phyloP scores from a whole-genome alignment of 2,888 invertebrate species.

The Abrostola triplasia region DNA sequence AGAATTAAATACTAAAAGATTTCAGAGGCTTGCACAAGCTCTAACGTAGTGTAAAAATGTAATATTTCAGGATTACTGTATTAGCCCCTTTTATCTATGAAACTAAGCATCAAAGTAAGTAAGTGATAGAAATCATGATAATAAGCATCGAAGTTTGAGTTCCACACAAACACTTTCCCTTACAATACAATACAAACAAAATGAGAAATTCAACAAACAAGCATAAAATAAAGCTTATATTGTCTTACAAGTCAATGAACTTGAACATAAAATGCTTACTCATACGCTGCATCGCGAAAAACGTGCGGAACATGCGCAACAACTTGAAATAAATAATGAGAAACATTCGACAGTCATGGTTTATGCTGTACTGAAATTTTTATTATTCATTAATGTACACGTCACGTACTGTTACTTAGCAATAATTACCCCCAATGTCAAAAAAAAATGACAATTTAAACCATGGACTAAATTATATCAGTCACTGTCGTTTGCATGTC shows the following conservation, averaged over 20 bases:
- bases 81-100: too few relatives aligned
- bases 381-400: background rate
- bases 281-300: constrained; percentile 28
- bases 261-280: constrained; percentile 25
- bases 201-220: constrained; percentile 18
- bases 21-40: background rate
- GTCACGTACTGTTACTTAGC: too few relatives aligned
- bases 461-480: too few relatives aligned
- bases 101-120: too few relatives aligned
- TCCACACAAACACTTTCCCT: background rate
- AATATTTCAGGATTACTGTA: background rate
- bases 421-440: too few relatives aligned
- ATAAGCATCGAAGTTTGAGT: background rate
- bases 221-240: constrained; percentile 17
- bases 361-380: constrained; percentile 6
- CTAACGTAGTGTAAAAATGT: background rate
- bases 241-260: constrained; percentile 19
- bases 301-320: constrained; percentile 19
- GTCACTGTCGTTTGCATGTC: too few relatives aligned
- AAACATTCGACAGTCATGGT: constrained; percentile 13
- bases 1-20: background rate
- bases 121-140: too few relatives aligned
- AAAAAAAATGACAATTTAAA: too few relatives aligned
- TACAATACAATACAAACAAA: constrained; percentile 7
- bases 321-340: constrained; percentile 1